These are phyloP conservation scores for Linnaemya tessellans DNA, from an alignment of 2,888 invertebrate genomes.

Conservation along the genomic window DNA sequence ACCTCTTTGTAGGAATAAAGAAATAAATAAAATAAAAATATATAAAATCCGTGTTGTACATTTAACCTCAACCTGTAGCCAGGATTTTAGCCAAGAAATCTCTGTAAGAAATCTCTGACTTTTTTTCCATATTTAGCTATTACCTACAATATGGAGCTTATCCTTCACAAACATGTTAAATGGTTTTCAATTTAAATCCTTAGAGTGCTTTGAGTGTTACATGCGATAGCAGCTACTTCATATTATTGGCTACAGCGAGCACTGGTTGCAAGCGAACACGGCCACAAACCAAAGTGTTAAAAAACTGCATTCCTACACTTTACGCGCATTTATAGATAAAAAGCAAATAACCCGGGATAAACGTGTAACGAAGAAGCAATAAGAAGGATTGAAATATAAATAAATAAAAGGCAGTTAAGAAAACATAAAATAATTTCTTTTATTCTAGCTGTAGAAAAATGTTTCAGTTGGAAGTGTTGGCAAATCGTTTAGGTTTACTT, in stretches of 20 bases:
- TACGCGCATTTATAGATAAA: conserved; percentile 45
- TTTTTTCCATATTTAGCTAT: conserved; percentile 24
- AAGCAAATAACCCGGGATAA: conserved; percentile 36
- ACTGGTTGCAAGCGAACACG: conserved; percentile 19
- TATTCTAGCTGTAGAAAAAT: not conserved
- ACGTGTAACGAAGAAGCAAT: conserved; percentile 10
- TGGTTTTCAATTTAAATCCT: conserved; percentile 66
- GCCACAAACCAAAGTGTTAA: conserved; percentile 54
- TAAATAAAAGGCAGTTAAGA: conserved; percentile 33
- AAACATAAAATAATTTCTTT: conserved; percentile 36
- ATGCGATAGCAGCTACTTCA: conserved; percentile 22
- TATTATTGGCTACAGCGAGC: conserved; percentile 34
- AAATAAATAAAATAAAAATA: not conserved
- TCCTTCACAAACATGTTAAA: conserved; percentile 59
- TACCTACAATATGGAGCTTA: conserved; percentile 60
- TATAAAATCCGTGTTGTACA: conserved; percentile 32
- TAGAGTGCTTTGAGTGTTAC: conserved; percentile 50
- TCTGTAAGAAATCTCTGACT: conserved; percentile 47
- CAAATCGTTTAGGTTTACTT: not conserved
- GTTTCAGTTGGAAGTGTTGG: not conserved
- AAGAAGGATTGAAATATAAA: conserved; percentile 25
- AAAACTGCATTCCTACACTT: conserved; percentile 45
- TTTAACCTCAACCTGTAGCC: conserved; percentile 39
- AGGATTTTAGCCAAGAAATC: conserved; percentile 54
- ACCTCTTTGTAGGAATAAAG: not conserved